phyloP scores from a whole-genome alignment of 2,113 vertebrate species.

The Oreochromis niloticus region DNA sequence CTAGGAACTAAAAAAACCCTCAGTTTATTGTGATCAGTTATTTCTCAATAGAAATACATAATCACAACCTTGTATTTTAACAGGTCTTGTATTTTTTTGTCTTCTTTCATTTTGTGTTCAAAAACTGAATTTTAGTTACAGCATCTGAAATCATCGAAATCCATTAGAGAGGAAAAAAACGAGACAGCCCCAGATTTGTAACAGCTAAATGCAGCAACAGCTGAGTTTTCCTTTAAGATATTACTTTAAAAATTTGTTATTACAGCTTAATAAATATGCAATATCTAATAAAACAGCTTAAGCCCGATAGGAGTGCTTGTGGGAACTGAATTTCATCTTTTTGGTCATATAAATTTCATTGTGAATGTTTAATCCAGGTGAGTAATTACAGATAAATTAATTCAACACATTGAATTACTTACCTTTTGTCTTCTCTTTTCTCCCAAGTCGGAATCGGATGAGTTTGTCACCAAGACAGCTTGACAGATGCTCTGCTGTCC shows the following conservation, averaged over 20 bases:
- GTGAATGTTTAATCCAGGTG: not conserved
- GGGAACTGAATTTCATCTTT: not conserved
- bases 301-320: not conserved
- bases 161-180: not conserved
- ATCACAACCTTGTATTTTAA: not conserved
- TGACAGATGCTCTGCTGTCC: slow-evolving; percentile 80
- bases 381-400: not conserved
- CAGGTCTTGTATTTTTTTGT: not conserved
- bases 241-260: not conserved
- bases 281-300: not conserved
- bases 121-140: not conserved
- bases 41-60: not conserved
- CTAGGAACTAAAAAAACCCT: not conserved
- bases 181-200: not conserved
- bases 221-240: not conserved
- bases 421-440: slow-evolving; percentile 71
- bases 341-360: not conserved
- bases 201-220: not conserved
- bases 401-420: slow-evolving; percentile 9
- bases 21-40: not conserved
- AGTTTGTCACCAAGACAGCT: slow-evolving; percentile 66
- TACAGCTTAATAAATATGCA: not conserved
- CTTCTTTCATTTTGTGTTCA: not conserved
- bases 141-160: not conserved
- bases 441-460: slow-evolving; percentile 84